Base-by-base conservation (phyloP, 2,113 vertebrate species). In the Pseudopodoces humilis region DNA sequence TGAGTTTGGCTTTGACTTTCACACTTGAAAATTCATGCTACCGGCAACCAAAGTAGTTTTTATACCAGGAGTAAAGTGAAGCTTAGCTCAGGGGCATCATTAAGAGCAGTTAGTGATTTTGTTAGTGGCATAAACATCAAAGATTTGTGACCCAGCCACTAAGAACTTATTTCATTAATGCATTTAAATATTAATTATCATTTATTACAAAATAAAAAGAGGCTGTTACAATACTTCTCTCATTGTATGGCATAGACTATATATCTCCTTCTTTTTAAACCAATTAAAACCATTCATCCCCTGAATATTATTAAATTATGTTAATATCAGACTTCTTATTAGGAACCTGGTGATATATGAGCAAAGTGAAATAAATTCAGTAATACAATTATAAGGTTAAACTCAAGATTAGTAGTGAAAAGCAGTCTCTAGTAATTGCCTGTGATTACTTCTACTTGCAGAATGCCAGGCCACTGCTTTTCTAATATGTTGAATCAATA, bases 321-420 rank as follows among this genome's bases (percentile, higher is more conserved):
- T 72, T 95, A 82, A 92, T 94, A 86, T 84, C 81, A 64, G 55
- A n/a, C 78, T 88, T 95, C 86, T 94, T 91, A 78, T 87, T 96
- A 94, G 74, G 95, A 90, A 70, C 27, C 43, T 69, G 41, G 37
- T 82, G 63, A 96, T 93, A 63, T 75, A 93, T 79, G 52, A 81
- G 52, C 65, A 88, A 94, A 95, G 79, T 80, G 72, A 96, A 97
- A 86, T 75, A 68, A 92, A 96, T 86, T 88, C 72, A 60, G 83
- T 95, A 91, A 96, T 84, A 77, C 76, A 95, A 90, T 97, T 95
- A 94, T 65, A 93, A 96, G 90, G 88, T 91, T 95, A 95, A 95
- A 85, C 41, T 35, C 47, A 88, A 88, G 90, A 93, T 96, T 91
- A 95, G 79, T 87, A 84, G 86, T 88, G 94, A 95, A 97, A 96